phyloP scores from a whole-genome alignment of 1,140 invertebrate species.

The Nephila pilipes region DNA sequence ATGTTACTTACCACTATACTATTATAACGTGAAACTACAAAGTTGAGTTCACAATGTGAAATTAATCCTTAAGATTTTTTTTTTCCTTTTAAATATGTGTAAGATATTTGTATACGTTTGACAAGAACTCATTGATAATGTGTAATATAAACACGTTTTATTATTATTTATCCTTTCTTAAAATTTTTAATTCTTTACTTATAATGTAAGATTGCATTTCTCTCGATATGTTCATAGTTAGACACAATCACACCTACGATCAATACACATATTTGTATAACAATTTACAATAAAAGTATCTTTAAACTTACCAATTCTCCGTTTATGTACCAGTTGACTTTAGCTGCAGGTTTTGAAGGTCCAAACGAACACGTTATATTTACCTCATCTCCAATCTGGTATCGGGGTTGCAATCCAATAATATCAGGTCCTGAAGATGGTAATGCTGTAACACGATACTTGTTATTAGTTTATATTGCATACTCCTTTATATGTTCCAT shows the following conservation, averaged over 20 bases:
- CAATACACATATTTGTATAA: too few relatives aligned
- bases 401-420: slow-evolving; percentile 73
- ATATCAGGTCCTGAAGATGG: slow-evolving; percentile 76
- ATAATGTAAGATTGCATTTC: too few relatives aligned
- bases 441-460: slow-evolving; percentile 43
- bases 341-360: slow-evolving; percentile 77
- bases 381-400: slow-evolving; percentile 77
- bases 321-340: slow-evolving; percentile 78
- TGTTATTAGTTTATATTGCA: background rate
- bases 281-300: too few relatives aligned
- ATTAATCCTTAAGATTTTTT: too few relatives aligned
- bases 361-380: slow-evolving; percentile 78
- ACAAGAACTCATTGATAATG: too few relatives aligned
- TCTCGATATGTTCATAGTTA: too few relatives aligned
- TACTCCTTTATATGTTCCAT: background rate
- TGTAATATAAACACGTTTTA: too few relatives aligned
- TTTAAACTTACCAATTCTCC: slow-evolving; percentile 75
- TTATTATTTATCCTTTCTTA: too few relatives aligned
- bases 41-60: background rate
- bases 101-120: background rate
- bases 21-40: background rate
- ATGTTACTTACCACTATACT: background rate
- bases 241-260: too few relatives aligned
- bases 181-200: too few relatives aligned
- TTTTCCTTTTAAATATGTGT: background rate